phyloP scores from a whole-genome alignment of 2,888 invertebrate genomes.

The Hirtodrosophila duncani region DNA sequence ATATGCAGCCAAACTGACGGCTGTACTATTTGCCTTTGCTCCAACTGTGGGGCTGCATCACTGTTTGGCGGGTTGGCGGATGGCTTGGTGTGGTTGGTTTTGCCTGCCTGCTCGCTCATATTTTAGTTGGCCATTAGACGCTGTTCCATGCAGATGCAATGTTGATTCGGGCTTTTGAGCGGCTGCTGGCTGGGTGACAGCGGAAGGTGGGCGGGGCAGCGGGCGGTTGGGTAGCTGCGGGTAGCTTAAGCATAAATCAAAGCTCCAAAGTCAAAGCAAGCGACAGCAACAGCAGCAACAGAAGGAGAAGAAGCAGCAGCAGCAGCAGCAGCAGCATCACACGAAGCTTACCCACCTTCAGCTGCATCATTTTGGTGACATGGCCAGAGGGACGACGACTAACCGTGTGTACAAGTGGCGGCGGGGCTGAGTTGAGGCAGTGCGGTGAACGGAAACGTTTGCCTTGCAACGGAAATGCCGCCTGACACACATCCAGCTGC shows the following conservation, averaged over 20 bases:
- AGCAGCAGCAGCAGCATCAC: constrained; percentile 45
- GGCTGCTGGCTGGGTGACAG: not conserved
- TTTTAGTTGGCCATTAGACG: constrained; percentile 60
- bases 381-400: not conserved
- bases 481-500: constrained; percentile 64
- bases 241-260: constrained; percentile 63
- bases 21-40: no score
- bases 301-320: constrained; percentile 11
- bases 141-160: constrained; percentile 64
- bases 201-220: not conserved
- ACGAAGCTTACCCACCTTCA: not conserved
- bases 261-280: constrained; percentile 61
- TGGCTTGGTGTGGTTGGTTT: not conserved
- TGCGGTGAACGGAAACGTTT: not conserved
- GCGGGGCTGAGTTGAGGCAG: not conserved
- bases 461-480: constrained; percentile 40
- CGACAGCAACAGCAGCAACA: constrained; percentile 48
- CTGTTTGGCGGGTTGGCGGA: not conserved
- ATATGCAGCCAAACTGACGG: no score
- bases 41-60: no score
- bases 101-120: constrained; percentile 31
- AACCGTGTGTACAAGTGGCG: not conserved
- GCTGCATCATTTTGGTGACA: constrained; percentile 14
- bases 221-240: constrained; percentile 7
- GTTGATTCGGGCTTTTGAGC: constrained; percentile 41